phyloP scores from a whole-genome alignment of 2,888 invertebrate species.

The Drosophila vallismaia region DNA sequence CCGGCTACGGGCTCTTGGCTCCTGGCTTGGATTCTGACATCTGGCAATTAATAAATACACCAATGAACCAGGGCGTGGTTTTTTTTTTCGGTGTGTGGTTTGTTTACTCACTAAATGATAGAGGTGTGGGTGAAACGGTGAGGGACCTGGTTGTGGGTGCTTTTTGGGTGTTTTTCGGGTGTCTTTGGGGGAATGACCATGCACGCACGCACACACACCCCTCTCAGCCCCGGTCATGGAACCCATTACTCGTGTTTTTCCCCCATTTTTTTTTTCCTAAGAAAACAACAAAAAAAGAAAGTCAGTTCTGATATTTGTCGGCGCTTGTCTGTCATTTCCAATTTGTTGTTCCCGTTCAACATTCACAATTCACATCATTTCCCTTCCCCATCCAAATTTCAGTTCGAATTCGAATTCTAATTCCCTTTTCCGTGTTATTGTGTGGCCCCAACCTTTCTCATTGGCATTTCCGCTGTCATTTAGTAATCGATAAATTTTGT shows the following conservation, averaged over 20 bases:
- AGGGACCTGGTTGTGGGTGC: not conserved
- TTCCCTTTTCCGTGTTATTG: not conserved
- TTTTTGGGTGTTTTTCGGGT: not conserved
- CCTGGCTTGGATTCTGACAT: constrained; percentile 22
- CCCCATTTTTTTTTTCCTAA: constrained; percentile 5
- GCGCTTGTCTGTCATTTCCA: constrained; percentile 71
- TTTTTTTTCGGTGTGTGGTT: constrained; percentile 8
- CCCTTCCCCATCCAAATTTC: too few relatives aligned
- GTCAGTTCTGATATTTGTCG: constrained; percentile 62
- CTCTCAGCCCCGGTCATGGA: too few relatives aligned
- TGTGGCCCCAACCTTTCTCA: constrained; percentile 20
- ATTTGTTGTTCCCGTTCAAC: constrained; percentile 53
- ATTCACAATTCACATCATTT: not conserved
- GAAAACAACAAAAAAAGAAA: constrained; percentile 6
- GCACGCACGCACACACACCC: constrained; percentile 22
- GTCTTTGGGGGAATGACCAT: constrained; percentile 36
- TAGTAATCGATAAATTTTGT: constrained; percentile 72
- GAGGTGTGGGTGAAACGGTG: not conserved
- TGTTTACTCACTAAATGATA: constrained; percentile 35
- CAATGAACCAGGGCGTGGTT: constrained; percentile 9
- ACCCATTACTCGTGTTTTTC: not conserved
- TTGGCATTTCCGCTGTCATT: constrained; percentile 58
- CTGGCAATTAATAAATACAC: constrained; percentile 26
- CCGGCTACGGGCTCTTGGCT: not conserved
- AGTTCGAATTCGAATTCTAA: not conserved